A percentile compares a stretch with the other conserved stretches of the same genome.
phyloP scores from a whole-genome alignment of 2,113 vertebrate genomes.

The Telmatochromis bifrenatus region DNA sequence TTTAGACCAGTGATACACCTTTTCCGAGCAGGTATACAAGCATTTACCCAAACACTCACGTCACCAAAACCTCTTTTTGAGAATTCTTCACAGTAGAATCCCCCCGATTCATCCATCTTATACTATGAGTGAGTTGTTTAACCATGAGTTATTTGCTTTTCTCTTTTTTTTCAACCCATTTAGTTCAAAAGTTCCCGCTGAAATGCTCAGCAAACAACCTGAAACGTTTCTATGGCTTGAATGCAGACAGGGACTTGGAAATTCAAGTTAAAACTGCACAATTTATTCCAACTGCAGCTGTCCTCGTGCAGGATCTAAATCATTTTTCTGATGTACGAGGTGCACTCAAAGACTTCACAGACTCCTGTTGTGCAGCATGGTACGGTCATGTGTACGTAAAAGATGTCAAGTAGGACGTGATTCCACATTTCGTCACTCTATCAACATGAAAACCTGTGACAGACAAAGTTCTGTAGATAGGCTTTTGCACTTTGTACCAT shows the following conservation, averaged over 20 bases:
- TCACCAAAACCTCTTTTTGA: conserved; percentile 27
- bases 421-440: background rate
- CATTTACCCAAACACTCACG: conserved; percentile 19
- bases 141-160: background rate
- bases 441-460: background rate
- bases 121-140: conserved; percentile 22
- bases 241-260: conserved; percentile 42
- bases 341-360: background rate
- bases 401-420: background rate
- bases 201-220: conserved; percentile 30
- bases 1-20: background rate
- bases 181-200: background rate
- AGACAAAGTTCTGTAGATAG: background rate
- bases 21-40: conserved; percentile 13
- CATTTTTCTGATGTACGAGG: background rate
- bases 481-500: background rate
- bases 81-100: conserved; percentile 43
- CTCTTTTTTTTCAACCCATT: background rate
- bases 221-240: conserved; percentile 65
- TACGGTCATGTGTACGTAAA: background rate
- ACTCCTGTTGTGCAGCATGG: background rate
- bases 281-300: background rate
- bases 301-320: background rate
- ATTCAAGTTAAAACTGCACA: conserved; percentile 13
- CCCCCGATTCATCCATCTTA: conserved; percentile 20